Evolutionary conservation across 2,113 vertebrate genomes (phyloP), one percentile per base, ranked within the genome.

Genomic region (Variabilichromis moorii): DNA sequence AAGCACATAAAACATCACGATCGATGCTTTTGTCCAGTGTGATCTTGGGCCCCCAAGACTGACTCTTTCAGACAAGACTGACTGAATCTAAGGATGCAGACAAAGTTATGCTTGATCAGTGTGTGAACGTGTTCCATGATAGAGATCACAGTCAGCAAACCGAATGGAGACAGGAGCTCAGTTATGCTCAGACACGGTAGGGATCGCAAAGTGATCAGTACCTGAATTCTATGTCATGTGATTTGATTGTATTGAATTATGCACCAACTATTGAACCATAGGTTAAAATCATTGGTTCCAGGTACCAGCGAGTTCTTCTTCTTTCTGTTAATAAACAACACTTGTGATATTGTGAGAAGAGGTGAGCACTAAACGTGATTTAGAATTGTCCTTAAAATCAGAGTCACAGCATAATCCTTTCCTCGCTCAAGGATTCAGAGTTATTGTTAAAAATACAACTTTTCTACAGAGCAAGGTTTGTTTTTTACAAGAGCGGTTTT

Each of bases 391-490:
- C 71, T 9, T 16, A 54, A 3, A 73, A 13, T 35, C 54, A 78
- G n/a, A 71, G 28, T 50, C 1, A 11, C 11, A 55, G 7, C n/a
- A 4, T 16, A 54, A 51, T 51, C 31, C 6, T 53, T 45, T 83
- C 9, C 68, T 45, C 63, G 4, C 63, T 71, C 19, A 88, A 28
- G 21, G 10, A 37, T 55, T 50, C 57, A 13, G 61, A 37, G 50
- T 79, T 57, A 31, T 19, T 61, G 19, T 79, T 50, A 8, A 61
- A 83, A 78, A 81, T 54, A 81, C 24, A 82, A 13, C 19, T 82
- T 86, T 82, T 68, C 33, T 45, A 47, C 37, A 21, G 16, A 61
- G 83, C n/a, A 13, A 17, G 10, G 11, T 73, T 66, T 12, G 10
- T 11, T 35, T 66, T 71, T 80, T 10, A 76, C 37, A 55, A 37